Evolutionary conservation across 2,797 vertebrate species (phyloP).

Genomic region (Pseudopleuronectes americanus): DNA sequence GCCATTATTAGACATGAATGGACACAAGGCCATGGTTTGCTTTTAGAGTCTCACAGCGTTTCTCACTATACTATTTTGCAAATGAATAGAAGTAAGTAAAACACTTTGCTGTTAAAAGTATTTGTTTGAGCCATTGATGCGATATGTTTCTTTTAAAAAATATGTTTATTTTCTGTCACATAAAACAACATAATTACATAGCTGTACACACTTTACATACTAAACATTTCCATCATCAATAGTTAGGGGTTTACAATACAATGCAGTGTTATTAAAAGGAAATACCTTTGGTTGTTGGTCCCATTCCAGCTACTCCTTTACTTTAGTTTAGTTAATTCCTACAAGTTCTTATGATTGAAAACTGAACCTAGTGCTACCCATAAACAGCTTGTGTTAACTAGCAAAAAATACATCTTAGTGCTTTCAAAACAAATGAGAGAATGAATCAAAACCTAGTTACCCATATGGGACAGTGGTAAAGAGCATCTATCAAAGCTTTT

Average conservation of each 20-base stretch:
- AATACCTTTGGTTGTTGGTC: conserved; percentile 54
- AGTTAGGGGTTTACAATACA: conserved; percentile 55
- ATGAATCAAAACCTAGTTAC: conserved; percentile 62
- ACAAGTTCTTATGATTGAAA: conserved; percentile 19
- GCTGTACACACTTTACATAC: conserved; percentile 87
- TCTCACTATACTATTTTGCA: background rate
- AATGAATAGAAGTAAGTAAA: background rate
- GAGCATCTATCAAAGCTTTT: conserved; percentile 70
- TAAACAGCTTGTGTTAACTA: conserved; percentile 46
- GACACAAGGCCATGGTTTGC: conserved; percentile 14
- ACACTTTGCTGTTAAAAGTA: background rate
- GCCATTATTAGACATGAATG: conserved; percentile 39
- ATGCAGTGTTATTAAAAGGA: conserved; percentile 58
- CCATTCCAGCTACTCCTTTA: conserved; percentile 57
- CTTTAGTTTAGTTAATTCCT: conserved; percentile 19
- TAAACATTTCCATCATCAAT: conserved; percentile 65
- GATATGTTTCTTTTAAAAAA: conserved; percentile 77
- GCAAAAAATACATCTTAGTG: conserved; percentile 52
- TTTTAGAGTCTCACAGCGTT: conserved; percentile 5
- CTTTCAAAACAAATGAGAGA: conserved; percentile 63
- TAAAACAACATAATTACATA: conserved; percentile 76
- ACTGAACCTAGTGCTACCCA: conserved; percentile 22
- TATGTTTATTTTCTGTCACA: conserved; percentile 83
- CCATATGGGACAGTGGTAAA: conserved; percentile 71
- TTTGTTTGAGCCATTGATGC: background rate